Base-by-base conservation (phyloP, 1,140 invertebrate genomes). In the Gonatopus flavifemur region DNA sequence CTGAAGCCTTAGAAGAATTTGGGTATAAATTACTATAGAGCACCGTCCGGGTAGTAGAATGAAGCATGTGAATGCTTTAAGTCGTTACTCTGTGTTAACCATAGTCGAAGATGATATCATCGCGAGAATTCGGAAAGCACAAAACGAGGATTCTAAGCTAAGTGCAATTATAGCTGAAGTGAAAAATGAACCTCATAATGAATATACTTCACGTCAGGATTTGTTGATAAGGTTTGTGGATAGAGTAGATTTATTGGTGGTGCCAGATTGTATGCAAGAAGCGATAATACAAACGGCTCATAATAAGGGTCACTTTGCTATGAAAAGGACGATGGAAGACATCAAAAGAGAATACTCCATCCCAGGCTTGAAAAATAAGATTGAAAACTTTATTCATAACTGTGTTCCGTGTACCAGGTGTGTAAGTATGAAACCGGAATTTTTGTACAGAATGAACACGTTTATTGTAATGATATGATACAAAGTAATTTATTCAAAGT, bases 1-100 rank as follows among this genome's bases (percentile, higher is more conserved):
- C 25, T 12, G 6, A 7, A 6, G 6, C 12, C 6, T 12, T 28
- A 28, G 25, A 28, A 28, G 25, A 28, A 6, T 39, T 53, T 9
- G 36, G 51, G 7, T 55, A 49, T 2, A 74, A 72, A 19, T n/a
- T n/a, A n/a, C n/a, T n/a, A 53, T 57, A 8, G 45, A 58, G 6
- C 32, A 35, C 15, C 32, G 32, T 9, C 32, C 32, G 32, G 32
- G 32, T 6, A 35, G 5, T 10, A 7, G 32, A 7, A 35, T 35
- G 32, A 35, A 15, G 32, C 8, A 35, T 15, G 32, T 35, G 15
- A 15, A 35, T 35, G 32, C 32, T 35, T 15, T 35, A 5, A 35
- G 32, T 15, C 32, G 32, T 6, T 15, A 9, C 6, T 8, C 32
- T 35, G 32, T 15, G 15, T 6, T 35, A 6, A 6, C 15, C 5